Evolutionary conservation across 30 jellyfish, hydroid and myxozoan species (phyloP).

Genomic region (Pseudorhiza aurosa): DNA sequence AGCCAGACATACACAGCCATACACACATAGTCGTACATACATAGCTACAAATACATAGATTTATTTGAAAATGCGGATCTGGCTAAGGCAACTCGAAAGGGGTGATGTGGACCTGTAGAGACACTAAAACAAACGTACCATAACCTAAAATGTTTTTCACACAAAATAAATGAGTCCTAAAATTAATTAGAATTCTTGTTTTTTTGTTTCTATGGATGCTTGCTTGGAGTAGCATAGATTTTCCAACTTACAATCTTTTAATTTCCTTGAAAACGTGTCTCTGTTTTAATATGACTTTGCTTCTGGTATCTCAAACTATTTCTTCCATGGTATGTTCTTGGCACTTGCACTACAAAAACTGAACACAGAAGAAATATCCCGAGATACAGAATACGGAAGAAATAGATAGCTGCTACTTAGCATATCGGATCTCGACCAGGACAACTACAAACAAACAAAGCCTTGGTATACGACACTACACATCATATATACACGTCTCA

Average conservation of each 20-base stretch:
- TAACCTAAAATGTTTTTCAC: not conserved
- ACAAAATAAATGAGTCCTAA: conserved; percentile 4
- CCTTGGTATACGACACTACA: too few species aligned
- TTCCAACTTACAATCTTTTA: conserved; percentile 9
- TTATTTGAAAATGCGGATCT: conserved; percentile 23
- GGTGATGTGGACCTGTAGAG: conserved; percentile 20
- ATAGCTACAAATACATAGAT: not conserved
- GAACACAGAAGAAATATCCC: too few species aligned
- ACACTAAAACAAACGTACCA: not conserved
- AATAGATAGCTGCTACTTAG: too few species aligned
- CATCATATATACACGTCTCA: too few species aligned
- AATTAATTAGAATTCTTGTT: conserved; percentile 1
- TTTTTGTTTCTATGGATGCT: not conserved
- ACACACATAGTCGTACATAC: too few species aligned
- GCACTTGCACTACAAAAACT: not conserved
- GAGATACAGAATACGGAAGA: too few species aligned
- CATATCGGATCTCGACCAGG: too few species aligned
- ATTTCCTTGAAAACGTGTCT: conserved; percentile 28
- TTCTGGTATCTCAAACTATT: conserved; percentile 7
- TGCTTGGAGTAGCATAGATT: not conserved
- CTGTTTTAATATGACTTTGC: not conserved
- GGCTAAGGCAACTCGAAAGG: conserved; percentile 23
- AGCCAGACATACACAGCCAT: too few species aligned
- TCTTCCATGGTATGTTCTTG: conserved; percentile 2
- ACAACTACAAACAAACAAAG: too few species aligned